These are phyloP conservation scores for Sander lucioperca DNA, from an alignment of 2,113 vertebrate genomes.

Conservation along the genomic window DNA sequence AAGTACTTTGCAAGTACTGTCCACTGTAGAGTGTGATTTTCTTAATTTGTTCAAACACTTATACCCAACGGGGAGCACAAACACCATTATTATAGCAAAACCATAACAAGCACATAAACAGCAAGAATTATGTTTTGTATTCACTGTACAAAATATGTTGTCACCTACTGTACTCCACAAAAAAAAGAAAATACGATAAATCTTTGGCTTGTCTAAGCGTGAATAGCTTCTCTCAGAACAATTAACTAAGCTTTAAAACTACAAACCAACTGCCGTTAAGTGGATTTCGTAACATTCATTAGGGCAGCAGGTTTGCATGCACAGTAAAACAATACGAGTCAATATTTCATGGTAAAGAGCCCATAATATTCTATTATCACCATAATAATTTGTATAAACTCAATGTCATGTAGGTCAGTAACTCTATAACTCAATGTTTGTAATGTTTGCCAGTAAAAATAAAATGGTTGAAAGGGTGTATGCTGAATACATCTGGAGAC, in stretches of 20 bases:
- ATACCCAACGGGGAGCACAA: not conserved
- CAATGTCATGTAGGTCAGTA: not conserved
- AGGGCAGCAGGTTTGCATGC: too few species aligned
- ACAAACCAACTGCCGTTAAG: not conserved
- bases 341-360: not conserved
- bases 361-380: not conserved
- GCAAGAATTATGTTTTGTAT: not conserved
- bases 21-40: not conserved
- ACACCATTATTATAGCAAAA: constrained; percentile 12
- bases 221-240: not conserved
- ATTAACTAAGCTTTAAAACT: not conserved
- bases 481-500: not conserved
- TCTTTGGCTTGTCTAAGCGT: not conserved
- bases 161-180: not conserved
- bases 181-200: not conserved
- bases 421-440: not conserved
- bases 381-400: not conserved
- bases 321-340: not conserved
- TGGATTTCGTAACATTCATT: not conserved
- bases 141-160: not conserved
- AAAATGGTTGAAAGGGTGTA: not conserved
- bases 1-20: constrained; percentile 47
- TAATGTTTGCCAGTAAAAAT: not conserved
- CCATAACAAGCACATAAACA: constrained; percentile 3
- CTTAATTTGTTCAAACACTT: constrained; percentile 25